These are phyloP conservation scores for Acronicta psi DNA, from an alignment of 2,888 invertebrate species.

Conservation along the genomic window DNA sequence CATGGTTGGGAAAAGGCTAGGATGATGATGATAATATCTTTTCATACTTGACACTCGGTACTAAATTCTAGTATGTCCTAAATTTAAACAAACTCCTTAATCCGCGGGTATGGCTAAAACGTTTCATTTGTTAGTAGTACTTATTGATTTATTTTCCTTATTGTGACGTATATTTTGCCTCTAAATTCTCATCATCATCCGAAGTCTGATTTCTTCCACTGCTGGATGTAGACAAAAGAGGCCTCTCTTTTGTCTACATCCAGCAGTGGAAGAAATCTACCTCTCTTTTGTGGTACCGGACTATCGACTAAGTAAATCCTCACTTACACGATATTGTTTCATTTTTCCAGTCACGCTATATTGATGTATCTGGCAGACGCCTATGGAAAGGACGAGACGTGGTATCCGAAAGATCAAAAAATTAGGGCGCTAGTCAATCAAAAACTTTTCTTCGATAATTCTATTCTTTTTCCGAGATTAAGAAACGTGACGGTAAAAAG, in stretches of 20 bases:
- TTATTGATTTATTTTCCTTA: constrained; percentile 31
- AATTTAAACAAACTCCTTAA: constrained; percentile 29
- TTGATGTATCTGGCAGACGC: constrained; percentile 83
- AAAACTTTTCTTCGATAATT: constrained; percentile 86
- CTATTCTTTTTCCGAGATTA: constrained; percentile 80
- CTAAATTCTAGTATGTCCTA: constrained; percentile 30
- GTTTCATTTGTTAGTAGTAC: constrained; percentile 31
- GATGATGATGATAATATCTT: too few relatives aligned
- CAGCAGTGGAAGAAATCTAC: too few relatives aligned
- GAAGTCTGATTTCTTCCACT: too few relatives aligned
- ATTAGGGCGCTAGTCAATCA: constrained; percentile 87
- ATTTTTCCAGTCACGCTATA: constrained; percentile 82
- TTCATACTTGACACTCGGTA: constrained; percentile 3
- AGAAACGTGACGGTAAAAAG: constrained; percentile 74
- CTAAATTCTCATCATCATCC: constrained; percentile 30
- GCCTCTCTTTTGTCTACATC: too few relatives aligned
- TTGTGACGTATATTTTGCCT: constrained; percentile 21
- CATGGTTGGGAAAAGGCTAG: too few relatives aligned
- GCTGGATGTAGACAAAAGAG: too few relatives aligned
- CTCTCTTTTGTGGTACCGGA: too few relatives aligned
- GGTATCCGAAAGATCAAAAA: constrained; percentile 89
- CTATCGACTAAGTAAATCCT: too few relatives aligned
- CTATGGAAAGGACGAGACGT: constrained; percentile 85
- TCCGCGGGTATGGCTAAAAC: constrained; percentile 23
- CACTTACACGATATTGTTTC: not conserved